Evolutionary conservation across 53 echinoderm and acorn worm species (phyloP).

Genomic region (Glandiceps talaboti): DNA sequence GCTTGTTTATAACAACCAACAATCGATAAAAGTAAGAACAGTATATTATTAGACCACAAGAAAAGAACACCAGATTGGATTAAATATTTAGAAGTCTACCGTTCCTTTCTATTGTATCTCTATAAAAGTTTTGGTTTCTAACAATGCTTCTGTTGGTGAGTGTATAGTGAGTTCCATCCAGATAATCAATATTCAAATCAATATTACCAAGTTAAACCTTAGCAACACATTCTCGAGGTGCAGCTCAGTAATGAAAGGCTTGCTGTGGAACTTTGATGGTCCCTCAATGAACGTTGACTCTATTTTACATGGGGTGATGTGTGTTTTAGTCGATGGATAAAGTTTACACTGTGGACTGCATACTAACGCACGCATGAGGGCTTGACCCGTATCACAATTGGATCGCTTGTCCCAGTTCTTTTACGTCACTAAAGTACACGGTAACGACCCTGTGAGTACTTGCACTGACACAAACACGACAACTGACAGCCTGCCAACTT

Average conservation of each 20-base stretch:
- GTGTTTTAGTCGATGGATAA: too few relatives aligned
- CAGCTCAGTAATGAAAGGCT: not conserved
- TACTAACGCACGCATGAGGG: too few relatives aligned
- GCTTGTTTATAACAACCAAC: too few relatives aligned
- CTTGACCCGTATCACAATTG: not conserved
- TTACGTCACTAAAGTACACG: not conserved
- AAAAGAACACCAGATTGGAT: not conserved
- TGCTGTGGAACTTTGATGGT: not conserved
- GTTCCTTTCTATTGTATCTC: not conserved
- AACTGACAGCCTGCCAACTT: not conserved
- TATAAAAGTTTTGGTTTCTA: too few relatives aligned
- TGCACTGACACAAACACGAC: not conserved
- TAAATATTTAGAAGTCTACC: not conserved
- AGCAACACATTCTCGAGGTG: not conserved
- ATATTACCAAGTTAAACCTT: not conserved
- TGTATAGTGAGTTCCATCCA: too few relatives aligned
- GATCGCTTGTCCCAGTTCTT: not conserved
- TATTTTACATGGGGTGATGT: not conserved
- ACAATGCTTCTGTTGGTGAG: not conserved
- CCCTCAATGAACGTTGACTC: not conserved
- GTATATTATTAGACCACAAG: not conserved
- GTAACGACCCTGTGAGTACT: not conserved
- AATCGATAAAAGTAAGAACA: too few relatives aligned
- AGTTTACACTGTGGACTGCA: too few relatives aligned
- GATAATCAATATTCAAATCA: not conserved